Percentiles rank a stretch among this genome's conserved stretches.
phyloP scores from a whole-genome alignment of 2,113 vertebrate species.

The Eulemur macaco region DNA sequence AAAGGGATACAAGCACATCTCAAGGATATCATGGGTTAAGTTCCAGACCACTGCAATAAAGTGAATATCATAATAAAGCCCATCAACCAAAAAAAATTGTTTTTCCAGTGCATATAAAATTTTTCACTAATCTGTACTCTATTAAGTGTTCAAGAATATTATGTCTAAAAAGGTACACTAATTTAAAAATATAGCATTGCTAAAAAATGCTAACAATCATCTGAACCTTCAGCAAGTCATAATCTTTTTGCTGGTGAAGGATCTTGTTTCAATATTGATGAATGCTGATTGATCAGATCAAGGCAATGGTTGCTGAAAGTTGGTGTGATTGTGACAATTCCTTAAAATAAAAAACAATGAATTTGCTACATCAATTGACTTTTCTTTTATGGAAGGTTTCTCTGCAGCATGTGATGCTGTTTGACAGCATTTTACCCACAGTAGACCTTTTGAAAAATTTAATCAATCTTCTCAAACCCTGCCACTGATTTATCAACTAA shows the following conservation, averaged over 20 bases:
- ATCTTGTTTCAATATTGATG: too few relatives aligned
- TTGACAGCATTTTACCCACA: not conserved
- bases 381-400: not conserved
- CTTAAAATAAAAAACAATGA: not conserved
- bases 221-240: not conserved
- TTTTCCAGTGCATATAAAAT: not conserved
- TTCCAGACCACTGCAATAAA: not conserved
- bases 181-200: not conserved
- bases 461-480: not conserved
- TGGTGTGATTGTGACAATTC: not conserved
- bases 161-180: not conserved
- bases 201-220: not conserved
- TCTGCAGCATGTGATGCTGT: not conserved
- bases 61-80: not conserved
- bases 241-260: not conserved
- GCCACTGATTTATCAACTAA: not conserved
- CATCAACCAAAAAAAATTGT: not conserved
- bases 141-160: not conserved
- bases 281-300: not conserved
- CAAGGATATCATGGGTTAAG: not conserved
- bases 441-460: not conserved
- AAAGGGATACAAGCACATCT: too few relatives aligned
- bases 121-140: not conserved
- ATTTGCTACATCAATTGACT: not conserved
- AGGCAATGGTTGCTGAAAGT: not conserved